phyloP scores from a whole-genome alignment of 2,888 invertebrate genomes.

The Ectemnius continuus region DNA sequence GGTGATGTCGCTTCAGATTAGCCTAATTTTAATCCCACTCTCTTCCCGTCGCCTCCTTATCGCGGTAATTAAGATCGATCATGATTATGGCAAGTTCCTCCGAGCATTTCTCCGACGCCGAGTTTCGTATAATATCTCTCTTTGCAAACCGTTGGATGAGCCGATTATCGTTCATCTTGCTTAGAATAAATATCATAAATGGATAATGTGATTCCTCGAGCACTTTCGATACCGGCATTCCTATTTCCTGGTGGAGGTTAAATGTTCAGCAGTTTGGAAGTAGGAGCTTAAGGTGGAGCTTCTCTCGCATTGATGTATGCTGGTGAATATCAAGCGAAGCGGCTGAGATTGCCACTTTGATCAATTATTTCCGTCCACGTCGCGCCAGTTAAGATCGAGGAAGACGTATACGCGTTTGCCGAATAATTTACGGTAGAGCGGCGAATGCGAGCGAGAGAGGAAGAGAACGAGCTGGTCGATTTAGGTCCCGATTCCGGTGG shows the following conservation, averaged over 20 bases:
- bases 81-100: neutral
- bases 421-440: slow-evolving; percentile 64
- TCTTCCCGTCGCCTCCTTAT: neutral
- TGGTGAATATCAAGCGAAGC: too few species aligned
- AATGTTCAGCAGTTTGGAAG: too few species aligned
- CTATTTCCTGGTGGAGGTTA: too few species aligned
- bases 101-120: too few species aligned
- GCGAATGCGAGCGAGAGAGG: slow-evolving; percentile 43
- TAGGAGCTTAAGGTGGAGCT: too few species aligned
- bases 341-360: neutral
- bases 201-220: too few species aligned
- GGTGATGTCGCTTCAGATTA: slow-evolving; percentile 7
- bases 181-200: too few species aligned
- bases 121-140: too few species aligned
- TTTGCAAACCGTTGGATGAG: too few species aligned
- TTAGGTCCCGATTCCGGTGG: slow-evolving; percentile 62
- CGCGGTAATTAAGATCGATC: slow-evolving; percentile 4
- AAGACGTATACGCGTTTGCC: slow-evolving; percentile 41
- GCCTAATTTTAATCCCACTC: slow-evolving; percentile 6
- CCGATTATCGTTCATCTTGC: too few species aligned
- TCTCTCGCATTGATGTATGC: too few species aligned
- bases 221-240: too few species aligned
- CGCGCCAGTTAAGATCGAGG: slow-evolving; percentile 21
- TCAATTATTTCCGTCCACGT: neutral
- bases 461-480: slow-evolving; percentile 45